Base-by-base conservation (phyloP, 2,888 invertebrate genomes). In the Sarcophaga caerulescens region DNA sequence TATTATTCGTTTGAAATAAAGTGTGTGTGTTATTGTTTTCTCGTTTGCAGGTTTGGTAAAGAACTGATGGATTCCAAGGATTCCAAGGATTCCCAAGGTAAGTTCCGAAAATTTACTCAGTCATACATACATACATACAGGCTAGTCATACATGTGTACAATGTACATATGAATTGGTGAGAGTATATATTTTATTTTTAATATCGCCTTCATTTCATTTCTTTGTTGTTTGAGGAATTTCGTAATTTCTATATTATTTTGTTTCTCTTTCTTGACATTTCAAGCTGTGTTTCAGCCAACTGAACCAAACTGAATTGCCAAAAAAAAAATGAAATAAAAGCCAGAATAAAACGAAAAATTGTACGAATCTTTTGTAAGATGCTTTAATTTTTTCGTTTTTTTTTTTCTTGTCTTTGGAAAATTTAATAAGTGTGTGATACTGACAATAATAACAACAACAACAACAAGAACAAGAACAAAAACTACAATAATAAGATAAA, bases 221-320 rank as follows among this genome's bases (percentile, higher is more conserved):
- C 5, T 52, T 52, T 52, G 4, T 52, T 17, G 1, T 52, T 87
- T 79, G 75, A 75, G 85, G 88, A 88, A 88, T 88, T 87, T 80
- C 81, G 85, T 88, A 87, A 88, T 88, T 88, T 87, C 88, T 85
- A 84, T 85, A 87, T 87, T 85, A 87, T 85, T 86, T 83, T 77
- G 85, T 71, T 77, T 35, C 35, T 10, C 35, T 35, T 35, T 10
- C 78, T 84, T 86, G 81, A 78, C 84, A 86, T 84, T 86, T 84
- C 77, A 81, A 77, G 85, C 81, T 74, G 69, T 74, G 69, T 74
- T 81, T 81, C 78, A 73, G 68, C 45, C 21, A 65, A 82, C 75
- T 59, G 59, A 71, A 82, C 63, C 11, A 35, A 65, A 71, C 70
- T 19, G 19, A 77, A 70, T 63, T 70, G 70, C 59, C 76, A 82